A percentile compares a stretch with the other conserved stretches of the same genome.
Conservation (phyloP, 2,113 vertebrate species). For the Pardalotus punctatus region DNA sequence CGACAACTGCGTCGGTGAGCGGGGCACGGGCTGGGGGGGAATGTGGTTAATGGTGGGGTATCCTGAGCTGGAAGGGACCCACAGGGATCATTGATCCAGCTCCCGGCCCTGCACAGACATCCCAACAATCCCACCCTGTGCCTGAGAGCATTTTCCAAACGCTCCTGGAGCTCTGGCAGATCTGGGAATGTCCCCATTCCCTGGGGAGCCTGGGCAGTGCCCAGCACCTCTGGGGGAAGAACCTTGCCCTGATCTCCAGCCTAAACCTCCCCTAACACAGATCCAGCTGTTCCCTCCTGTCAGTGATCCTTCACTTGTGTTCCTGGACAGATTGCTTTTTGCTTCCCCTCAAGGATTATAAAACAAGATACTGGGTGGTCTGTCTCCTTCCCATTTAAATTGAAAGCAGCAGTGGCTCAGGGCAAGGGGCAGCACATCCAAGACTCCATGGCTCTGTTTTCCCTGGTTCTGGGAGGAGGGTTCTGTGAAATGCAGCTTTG, state of each 20-base stretch:
- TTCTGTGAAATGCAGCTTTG: background rate
- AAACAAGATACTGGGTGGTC: background rate
- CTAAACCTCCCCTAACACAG: rapidly evolving
- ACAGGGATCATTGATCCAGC: rapidly evolving
- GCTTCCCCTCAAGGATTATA: background rate
- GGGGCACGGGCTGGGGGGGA: background rate
- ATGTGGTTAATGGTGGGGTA: rapidly evolving
- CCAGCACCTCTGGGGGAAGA: background rate
- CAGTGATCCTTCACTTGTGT: background rate
- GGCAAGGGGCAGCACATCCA: background rate
- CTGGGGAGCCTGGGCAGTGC: background rate
- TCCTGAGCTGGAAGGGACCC: background rate
- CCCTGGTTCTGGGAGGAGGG: background rate
- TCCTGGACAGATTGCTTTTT: background rate
- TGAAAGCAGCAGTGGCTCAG: background rate
- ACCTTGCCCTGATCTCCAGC: rapidly evolving
- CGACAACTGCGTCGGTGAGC: constrained; percentile 95
- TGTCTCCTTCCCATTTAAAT: background rate
- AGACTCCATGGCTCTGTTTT: background rate
- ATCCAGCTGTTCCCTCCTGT: background rate
- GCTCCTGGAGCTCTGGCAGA: background rate
- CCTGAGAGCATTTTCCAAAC: rapidly evolving
- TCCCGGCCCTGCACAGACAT: background rate
- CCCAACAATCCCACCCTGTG: rapidly evolving
- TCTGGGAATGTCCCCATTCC: background rate